Evolutionary conservation across 1,140 invertebrate genomes (phyloP).

Genomic region (Palaemon carinicauda): DNA sequence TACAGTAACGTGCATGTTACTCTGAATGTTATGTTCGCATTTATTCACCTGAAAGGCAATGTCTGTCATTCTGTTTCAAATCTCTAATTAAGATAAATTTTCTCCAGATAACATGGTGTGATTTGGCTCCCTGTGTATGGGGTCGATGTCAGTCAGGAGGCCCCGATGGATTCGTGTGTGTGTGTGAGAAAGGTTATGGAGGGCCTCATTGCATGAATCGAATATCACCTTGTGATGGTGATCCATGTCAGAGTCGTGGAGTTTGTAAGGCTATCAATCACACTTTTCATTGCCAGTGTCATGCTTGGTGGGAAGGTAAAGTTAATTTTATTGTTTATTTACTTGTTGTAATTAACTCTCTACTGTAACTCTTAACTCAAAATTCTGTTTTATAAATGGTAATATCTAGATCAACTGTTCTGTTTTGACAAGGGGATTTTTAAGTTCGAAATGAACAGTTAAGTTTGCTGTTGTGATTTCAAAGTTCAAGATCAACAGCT

Average conservation of each 20-base stretch:
- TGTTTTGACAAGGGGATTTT: too few relatives aligned
- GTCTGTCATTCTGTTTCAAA: background rate
- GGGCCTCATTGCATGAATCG: constrained; percentile 73
- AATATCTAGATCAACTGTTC: too few relatives aligned
- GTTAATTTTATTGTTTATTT: too few relatives aligned
- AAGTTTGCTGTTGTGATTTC: too few relatives aligned
- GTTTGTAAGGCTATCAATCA: constrained; percentile 70
- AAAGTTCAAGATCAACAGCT: too few relatives aligned
- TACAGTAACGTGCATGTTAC: too few relatives aligned
- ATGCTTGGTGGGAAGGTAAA: constrained; percentile 77
- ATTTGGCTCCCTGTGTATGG: constrained; percentile 76
- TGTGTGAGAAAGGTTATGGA: constrained; percentile 55
- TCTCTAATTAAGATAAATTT: constrained; percentile 63
- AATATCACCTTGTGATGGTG: constrained; percentile 73
- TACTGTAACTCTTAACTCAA: too few relatives aligned
- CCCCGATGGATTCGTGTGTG: constrained; percentile 68
- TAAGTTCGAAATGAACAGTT: too few relatives aligned
- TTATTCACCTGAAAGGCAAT: background rate
- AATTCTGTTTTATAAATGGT: too few relatives aligned
- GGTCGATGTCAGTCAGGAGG: constrained; percentile 73
- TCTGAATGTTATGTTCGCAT: too few relatives aligned
- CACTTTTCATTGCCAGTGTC: constrained; percentile 74
- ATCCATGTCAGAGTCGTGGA: constrained; percentile 77
- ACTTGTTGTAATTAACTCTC: too few relatives aligned
- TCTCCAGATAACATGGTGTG: constrained; percentile 76